Conservation (phyloP, 2,888 invertebrate genomes). For the Aproaerema taeniolella region DNA sequence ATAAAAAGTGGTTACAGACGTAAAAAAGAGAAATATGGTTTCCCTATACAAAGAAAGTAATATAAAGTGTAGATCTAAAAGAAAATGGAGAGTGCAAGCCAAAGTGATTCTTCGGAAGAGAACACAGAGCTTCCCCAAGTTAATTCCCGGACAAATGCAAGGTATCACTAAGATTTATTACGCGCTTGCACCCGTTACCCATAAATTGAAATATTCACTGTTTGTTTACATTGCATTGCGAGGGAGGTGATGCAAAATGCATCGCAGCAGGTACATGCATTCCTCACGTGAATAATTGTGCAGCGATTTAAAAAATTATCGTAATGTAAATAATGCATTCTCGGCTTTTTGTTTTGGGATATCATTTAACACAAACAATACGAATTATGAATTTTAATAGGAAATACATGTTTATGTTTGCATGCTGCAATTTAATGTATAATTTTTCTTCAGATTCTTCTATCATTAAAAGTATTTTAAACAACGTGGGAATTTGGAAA, state of each 20-base stretch:
- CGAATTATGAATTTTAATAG: too few species aligned
- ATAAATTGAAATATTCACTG: slow-evolving; percentile 3
- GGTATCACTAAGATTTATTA: neutral
- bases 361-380: neutral
- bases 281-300: slow-evolving; percentile 43
- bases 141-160: slow-evolving; percentile 1
- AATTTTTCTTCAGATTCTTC: too few species aligned
- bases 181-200: slow-evolving; percentile 3
- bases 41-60: too few species aligned
- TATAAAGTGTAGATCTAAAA: too few species aligned
- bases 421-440: too few species aligned
- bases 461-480: too few species aligned
- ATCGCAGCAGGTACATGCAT: slow-evolving; percentile 27
- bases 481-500: too few species aligned
- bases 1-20: slow-evolving; percentile 2
- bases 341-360: slow-evolving; percentile 33
- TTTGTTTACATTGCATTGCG: slow-evolving; percentile 36
- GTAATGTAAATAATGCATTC: slow-evolving; percentile 34
- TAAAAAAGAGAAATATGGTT: slow-evolving; percentile 1
- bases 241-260: slow-evolving; percentile 37
- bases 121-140: too few species aligned
- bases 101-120: too few species aligned
- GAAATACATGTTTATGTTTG: too few species aligned
- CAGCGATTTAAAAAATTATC: slow-evolving; percentile 34
- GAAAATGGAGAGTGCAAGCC: too few species aligned